phyloP scores from a whole-genome alignment of 2,888 invertebrate genomes.

The Proisotoma minuta region DNA sequence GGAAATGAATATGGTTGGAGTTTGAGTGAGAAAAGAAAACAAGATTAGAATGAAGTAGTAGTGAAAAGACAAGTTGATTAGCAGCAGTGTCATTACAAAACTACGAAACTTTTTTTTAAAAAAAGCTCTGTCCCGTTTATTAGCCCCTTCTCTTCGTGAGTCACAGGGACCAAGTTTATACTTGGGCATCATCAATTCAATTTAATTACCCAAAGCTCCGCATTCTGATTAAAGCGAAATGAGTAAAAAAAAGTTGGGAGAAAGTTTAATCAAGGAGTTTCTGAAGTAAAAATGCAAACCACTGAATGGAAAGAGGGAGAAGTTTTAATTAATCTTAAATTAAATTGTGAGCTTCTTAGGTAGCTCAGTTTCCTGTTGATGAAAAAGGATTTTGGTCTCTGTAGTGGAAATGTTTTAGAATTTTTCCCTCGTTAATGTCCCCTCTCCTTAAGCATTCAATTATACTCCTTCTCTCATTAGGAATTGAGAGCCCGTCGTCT shows the following conservation, averaged over 20 bases:
- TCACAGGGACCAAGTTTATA: no score
- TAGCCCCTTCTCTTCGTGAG: no score
- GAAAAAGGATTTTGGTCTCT: slow-evolving; percentile 31
- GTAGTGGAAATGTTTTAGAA: slow-evolving; percentile 34
- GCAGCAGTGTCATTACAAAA: background rate
- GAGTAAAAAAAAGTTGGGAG: slow-evolving; percentile 20
- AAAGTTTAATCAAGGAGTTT: slow-evolving; percentile 26
- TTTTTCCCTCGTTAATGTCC: slow-evolving; percentile 39
- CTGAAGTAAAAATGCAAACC: slow-evolving; percentile 16
- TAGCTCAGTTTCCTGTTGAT: slow-evolving; percentile 33
- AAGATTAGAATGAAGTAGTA: background rate
- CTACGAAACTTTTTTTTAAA: background rate
- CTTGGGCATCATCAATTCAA: slow-evolving; percentile 39
- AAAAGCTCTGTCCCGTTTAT: background rate
- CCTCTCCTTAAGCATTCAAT: slow-evolving; percentile 21
- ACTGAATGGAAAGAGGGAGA: slow-evolving; percentile 22
- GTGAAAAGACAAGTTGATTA: background rate
- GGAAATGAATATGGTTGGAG: no score
- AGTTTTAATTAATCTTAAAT: slow-evolving; percentile 44
- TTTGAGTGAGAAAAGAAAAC: no score
- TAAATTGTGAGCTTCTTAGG: slow-evolving; percentile 42
- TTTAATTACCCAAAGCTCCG: slow-evolving; percentile 36
- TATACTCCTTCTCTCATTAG: slow-evolving; percentile 28
- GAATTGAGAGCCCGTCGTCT: background rate
- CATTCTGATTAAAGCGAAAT: slow-evolving; percentile 34